Evolutionary conservation across 2,888 invertebrate genomes (phyloP), one percentile per base, ranked within the genome.

Genomic region (Lapara coniferarum): DNA sequence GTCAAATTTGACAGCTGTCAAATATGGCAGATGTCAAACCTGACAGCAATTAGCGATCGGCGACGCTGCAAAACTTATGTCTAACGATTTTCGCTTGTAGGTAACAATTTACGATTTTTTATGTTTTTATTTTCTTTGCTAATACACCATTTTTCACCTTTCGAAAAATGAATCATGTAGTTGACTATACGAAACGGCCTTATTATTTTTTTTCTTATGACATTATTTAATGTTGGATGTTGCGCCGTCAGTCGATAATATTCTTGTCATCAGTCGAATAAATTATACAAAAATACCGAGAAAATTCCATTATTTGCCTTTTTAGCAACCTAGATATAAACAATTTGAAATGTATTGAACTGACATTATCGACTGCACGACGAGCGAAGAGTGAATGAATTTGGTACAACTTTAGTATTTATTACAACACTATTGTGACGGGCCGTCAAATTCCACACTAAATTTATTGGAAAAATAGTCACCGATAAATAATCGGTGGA

Each of bases 101-200:
- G 53, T 69, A 69, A 69, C 51, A 59, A 19, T 55, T 75, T 81
- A 78, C 74, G 74, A 76, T 82, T 81, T 75, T 78, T 81, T 79
- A 53, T 67, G 13, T 74, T 73, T 77, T 73, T 75, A 78, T 49
- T 66, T 68, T 70, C 56, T 68, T 68, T 66, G 56, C 63, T 67
- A 59, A 55, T 56, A 68, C 53, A 25, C 56, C 30, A 66, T 77
- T 80, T 79, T 83, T 86, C 83, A 84, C 84, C 84, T 80, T 82
- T 79, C 72, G 77, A 78, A 77, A 77, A 75, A 71, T 76, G 74
- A 84, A 87, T 86, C 86, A 84, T 86, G 84, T 85, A 84, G 80
- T 79, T 69, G 71, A 77, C 70, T 77, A 78, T 68, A 68, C 68
- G 59, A 53, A 68, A 79, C 77, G 78, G 80, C 78, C 77, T 78